Evolutionary conservation across 2,888 invertebrate species (phyloP), one percentile per base, ranked within the genome.

Genomic region (Halocaridina rubra): DNA sequence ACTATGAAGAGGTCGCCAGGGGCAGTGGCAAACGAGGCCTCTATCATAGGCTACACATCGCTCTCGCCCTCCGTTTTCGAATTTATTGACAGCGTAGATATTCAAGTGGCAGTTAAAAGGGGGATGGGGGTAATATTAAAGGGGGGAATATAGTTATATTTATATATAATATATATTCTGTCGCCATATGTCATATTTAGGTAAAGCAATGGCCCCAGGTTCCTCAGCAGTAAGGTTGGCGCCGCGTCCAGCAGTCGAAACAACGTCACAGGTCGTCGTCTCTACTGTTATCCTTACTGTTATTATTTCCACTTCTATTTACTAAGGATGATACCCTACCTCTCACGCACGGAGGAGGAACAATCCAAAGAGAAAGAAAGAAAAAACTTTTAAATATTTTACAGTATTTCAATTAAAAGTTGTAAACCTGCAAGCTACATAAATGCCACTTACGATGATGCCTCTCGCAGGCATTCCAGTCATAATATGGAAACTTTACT

Each of bases 171-270:
- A 53, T 72, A 61, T 80, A 76, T 81, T 84, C 79, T 80, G 84
- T 84, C 84, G 84, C 84, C 84, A 84, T 84, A 72, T 84, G 84
- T 84, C 84, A 74, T 74, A 27, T 75, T 22, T 61, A 75, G 61
- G 61, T 74, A 72, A 29, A 79, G 72, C 33, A 75, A 61, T 80
- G 80, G 84, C 84, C 79, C 84, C 84, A 84, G 84, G 84, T 84
- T 84, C 84, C 84, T 74, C 84, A 84, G 84, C 84, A 84, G 84
- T 74, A 80, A n/a, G 74, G 84, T 72, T 78, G 59, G 74, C 78
- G 78, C 78, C 32, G 64, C 79, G 79, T 59, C 78, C 84, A 78
- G 84, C 78, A 71, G 71, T 67, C 81, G 76, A 78, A 46, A 80
- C 80, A 80, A 27, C 80, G 71, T 59, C 72, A 16, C 57, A 32